Evolutionary conservation across 1,140 invertebrate species (phyloP).

Genomic region (Platorchestia sp.): DNA sequence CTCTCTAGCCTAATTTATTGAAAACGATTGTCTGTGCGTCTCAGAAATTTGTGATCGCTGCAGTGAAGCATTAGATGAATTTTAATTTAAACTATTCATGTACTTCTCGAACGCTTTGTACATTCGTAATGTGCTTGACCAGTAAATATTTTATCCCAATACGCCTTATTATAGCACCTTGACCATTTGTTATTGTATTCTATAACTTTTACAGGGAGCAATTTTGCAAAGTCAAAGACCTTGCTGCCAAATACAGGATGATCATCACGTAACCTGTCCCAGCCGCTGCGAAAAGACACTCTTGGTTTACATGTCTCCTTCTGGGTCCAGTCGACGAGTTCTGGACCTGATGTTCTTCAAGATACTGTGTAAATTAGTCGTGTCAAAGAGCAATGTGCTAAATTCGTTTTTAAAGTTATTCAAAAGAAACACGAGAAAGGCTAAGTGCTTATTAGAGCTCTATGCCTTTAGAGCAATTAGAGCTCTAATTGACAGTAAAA

Average conservation of each 20-base stretch:
- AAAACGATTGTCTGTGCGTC: too few species aligned
- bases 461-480: background rate
- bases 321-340: background rate
- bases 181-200: background rate
- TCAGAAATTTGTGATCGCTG: too few species aligned
- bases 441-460: background rate
- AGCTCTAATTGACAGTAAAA: background rate
- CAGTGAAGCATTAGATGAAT: background rate
- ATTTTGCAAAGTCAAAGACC: background rate
- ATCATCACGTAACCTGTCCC: background rate
- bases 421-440: background rate
- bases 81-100: background rate
- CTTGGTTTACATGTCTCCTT: background rate
- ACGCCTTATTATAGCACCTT: background rate
- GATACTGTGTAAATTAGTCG: background rate
- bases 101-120: background rate
- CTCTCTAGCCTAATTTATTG: too few species aligned
- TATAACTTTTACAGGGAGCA: background rate
- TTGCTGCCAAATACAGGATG: constrained; percentile 6
- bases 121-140: background rate
- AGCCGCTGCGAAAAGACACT: background rate
- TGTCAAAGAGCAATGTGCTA: background rate
- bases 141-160: background rate
- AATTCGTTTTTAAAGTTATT: background rate
- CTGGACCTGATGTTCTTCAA: background rate